Evolutionary conservation across 2,797 vertebrate species (phyloP).

Genomic region (Argyrosomus regius): DNA sequence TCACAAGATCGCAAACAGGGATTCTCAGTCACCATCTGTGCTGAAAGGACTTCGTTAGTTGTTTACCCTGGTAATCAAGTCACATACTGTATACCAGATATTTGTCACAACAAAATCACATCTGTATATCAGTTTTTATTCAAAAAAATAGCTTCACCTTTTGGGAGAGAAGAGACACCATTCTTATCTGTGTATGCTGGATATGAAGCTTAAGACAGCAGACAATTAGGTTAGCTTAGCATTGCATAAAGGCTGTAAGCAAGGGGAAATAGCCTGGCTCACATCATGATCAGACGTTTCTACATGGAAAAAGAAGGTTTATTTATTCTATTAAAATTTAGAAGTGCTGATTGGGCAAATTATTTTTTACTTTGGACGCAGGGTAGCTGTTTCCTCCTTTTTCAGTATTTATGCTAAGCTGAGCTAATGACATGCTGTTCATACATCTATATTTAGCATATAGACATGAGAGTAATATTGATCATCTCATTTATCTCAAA

Average conservation of each 20-base stretch:
- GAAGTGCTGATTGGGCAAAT: neutral
- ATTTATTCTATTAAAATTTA: neutral
- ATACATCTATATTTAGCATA: neutral
- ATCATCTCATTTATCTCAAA: neutral
- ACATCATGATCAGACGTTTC: neutral
- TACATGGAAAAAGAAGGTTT: neutral
- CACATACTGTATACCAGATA: neutral
- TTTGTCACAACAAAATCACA: neutral
- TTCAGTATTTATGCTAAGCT: neutral
- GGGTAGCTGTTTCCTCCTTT: neutral
- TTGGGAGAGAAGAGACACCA: neutral
- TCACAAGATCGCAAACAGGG: conserved; percentile 45
- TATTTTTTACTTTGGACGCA: neutral
- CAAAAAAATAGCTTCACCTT: neutral
- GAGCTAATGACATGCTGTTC: neutral
- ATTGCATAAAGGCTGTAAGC: neutral
- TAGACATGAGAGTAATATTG: neutral
- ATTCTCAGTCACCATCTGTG: conserved; percentile 28
- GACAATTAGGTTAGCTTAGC: neutral
- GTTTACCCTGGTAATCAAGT: conserved; percentile 28
- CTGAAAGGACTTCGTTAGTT: conserved; percentile 21
- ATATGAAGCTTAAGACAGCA: neutral
- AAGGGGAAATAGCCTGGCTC: neutral
- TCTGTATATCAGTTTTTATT: neutral
- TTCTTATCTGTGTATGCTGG: neutral